Base-by-base conservation (phyloP, 2,113 vertebrate species). In the Upupa epops region DNA sequence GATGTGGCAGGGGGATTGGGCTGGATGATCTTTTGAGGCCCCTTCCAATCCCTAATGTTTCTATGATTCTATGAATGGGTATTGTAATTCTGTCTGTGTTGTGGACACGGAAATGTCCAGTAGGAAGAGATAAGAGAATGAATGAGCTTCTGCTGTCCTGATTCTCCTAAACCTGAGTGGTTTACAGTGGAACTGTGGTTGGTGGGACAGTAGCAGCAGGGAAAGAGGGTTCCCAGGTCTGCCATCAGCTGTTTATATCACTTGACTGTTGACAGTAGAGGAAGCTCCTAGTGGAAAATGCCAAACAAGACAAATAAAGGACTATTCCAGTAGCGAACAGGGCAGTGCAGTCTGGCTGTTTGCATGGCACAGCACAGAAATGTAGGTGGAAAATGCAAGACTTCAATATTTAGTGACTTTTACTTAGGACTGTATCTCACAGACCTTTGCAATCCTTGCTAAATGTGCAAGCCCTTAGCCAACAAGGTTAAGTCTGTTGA, bases 401-500 rank as follows among this genome's bases (percentile, higher is more conserved):
- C 28, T 80, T 89, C 26, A 90, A 82, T 89, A 81, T 31, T 11
- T 22, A 48, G 18, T 71, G 37, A 51, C 72, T 83, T 77, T 59
- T 63, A 11, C 55, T 66, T 69, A 52, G 22, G 61, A 60, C 28
- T 48, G 60, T 56, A 42, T 71, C 75, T 91, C 89, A 46, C 31
- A 86, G 75, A 80, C 51, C 20, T 72, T 86, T 84, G 49, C 81
- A 55, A 32, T 78, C 78, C 87, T 84, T n/a, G 14, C 83, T 84
- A 79, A 54, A 36, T 12, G 17, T 61, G 71, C 40, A 32, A 72
- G 14, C 73, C 65, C 49, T 89, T 84, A 40, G 48, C 49, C 76
- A 78, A 87, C 54, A 92, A 86, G 36, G 63, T 82, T 92, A 84
- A 58, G 17, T 79, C 70, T 78, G 36, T 79, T 92, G 70, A 90